Evolutionary conservation across 2,113 vertebrate genomes (phyloP), one percentile per base, ranked within the genome.

Genomic region (Danionella cerebrum): DNA sequence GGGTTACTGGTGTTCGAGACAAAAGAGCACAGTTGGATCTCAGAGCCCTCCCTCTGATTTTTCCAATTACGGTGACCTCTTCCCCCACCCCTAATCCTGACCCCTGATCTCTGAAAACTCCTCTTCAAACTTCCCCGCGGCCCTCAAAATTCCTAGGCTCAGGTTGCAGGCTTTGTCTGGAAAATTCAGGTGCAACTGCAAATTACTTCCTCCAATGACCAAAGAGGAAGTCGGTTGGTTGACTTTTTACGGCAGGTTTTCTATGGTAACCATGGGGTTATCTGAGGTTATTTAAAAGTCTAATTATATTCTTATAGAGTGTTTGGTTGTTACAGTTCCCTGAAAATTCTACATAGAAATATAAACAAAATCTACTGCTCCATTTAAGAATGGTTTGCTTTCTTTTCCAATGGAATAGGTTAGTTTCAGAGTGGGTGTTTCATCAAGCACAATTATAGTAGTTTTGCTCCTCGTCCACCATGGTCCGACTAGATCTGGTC

Each of bases 21-120:
- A 85, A 91, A 92, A 84, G 89, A 84, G 80, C 89, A 86, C 84
- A 89, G 83, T 87, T 85, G 82, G 76, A 63, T 52, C 54, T 71
- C 18, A 6, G 35, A 36, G 64, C 42, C 45, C 62, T 72, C 52
- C 69, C 76, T 77, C 82, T 79, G 71, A 59, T 76, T 75, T 83
- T 71, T 75, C 72, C 76, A 83, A 87, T 86, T 87, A 88, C 79
- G 29, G 14, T 68, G 73, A 83, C 83, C 81, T 79, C 69, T 81
- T 79, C 76, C 78, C 14, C 81, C n/a, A n/a, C 81, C 31, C 71
- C 76, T 78, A 80, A 87, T 84, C 79, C 83, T 79, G 83, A 86
- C 82, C 85, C 80, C 74, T 85, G 80, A 80, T 82, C 83, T 77
- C 71, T 79, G 76, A 81, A 76, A 76, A 76, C 71, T 79, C 77